Percentiles rank a stretch among this genome's conserved stretches.
Evolutionary conservation across 2,888 invertebrate species (phyloP).

Genomic region (Heliconius charithonia): DNA sequence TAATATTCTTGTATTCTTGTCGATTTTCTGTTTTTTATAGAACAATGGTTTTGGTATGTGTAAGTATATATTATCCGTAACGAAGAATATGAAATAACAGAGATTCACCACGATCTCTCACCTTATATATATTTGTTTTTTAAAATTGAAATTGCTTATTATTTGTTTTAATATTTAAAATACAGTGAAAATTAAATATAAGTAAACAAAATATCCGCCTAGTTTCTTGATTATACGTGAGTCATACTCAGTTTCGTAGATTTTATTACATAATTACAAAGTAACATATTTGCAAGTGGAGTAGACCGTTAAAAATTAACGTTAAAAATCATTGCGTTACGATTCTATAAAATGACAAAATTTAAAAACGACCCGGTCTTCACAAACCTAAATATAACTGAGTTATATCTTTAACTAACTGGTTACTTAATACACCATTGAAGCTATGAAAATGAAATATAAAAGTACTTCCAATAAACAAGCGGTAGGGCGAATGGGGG

Average conservation of each 20-base stretch:
- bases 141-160: too few species aligned
- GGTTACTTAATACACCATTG: conserved; percentile 70
- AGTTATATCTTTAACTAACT: conserved; percentile 55
- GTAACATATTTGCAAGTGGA: neutral
- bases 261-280: neutral
- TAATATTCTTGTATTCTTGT: conserved; percentile 12
- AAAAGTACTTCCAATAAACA: conserved; percentile 82
- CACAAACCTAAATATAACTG: conserved; percentile 2
- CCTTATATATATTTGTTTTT: too few species aligned
- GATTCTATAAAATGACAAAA: conserved; percentile 16
- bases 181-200: too few species aligned
- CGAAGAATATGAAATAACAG: too few species aligned
- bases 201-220: too few species aligned
- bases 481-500: conserved; percentile 61
- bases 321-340: neutral
- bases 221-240: too few species aligned
- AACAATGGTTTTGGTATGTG: too few species aligned
- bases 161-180: too few species aligned
- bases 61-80: too few species aligned
- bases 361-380: neutral
- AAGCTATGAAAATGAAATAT: conserved; percentile 73
- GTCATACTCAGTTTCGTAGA: too few species aligned
- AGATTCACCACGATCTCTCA: too few species aligned
- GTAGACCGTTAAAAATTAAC: neutral
- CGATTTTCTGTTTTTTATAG: neutral